A percentile compares a stretch with the other conserved stretches of the same genome.
Evolutionary conservation across 2,797 vertebrate species (phyloP).

Genomic region (Mus minutoides): DNA sequence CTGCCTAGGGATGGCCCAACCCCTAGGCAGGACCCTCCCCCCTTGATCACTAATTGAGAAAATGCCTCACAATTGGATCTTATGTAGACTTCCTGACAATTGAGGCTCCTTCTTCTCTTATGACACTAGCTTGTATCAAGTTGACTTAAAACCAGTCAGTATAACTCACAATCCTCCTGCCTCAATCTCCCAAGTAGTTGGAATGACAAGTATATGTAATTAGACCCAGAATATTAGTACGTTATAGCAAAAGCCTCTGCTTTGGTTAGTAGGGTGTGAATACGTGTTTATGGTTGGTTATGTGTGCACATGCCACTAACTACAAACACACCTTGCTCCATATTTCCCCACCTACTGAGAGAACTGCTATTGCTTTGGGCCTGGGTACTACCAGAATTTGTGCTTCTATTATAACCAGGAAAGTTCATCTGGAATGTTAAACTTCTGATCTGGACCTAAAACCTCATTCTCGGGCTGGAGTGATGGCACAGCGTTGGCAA

Average conservation of each 20-base stretch:
- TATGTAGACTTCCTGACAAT: not conserved
- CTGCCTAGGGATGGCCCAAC: not conserved
- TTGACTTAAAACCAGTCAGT: not conserved
- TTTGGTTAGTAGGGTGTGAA: not conserved
- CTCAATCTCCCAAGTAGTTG: not conserved
- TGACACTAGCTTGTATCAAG: not conserved
- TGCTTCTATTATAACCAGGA: conserved; percentile 25
- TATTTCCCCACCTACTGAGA: not conserved
- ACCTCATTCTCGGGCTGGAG: not conserved
- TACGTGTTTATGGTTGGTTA: not conserved
- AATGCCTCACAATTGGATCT: not conserved
- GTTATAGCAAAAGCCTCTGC: conserved; percentile 12
- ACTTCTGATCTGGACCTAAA: conserved; percentile 59
- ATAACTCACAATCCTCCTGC: not conserved
- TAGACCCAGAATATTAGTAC: not conserved
- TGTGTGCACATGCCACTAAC: not conserved
- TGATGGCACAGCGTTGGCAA: not conserved
- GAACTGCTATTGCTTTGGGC: not conserved
- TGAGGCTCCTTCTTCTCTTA: not conserved
- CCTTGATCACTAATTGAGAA: not conserved
- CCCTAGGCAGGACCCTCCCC: not conserved
- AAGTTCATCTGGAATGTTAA: conserved; percentile 32
- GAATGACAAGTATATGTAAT: not conserved
- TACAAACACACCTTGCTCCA: conserved; percentile 17
- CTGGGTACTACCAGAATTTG: conserved; percentile 4